Evolutionary conservation across 1,140 invertebrate species (phyloP).

Genomic region (Aphis gossypii): DNA sequence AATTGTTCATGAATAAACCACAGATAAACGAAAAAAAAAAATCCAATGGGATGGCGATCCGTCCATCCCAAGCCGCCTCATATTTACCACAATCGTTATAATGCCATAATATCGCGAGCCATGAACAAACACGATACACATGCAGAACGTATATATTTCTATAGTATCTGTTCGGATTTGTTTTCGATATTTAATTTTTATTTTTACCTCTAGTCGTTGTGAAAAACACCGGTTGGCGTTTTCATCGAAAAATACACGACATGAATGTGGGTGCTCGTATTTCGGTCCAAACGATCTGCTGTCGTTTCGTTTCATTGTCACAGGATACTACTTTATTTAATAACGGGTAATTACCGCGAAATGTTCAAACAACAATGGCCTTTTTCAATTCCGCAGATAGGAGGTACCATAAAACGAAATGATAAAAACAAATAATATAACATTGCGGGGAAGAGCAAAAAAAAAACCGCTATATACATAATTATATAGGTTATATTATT

Average conservation of each 20-base stretch:
- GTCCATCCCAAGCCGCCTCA: not conserved
- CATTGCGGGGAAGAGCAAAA: not conserved
- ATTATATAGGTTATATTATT: not conserved
- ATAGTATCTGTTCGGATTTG: not conserved
- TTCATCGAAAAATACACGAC: not conserved
- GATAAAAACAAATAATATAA: constrained; percentile 25
- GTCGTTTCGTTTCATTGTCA: constrained; percentile 16
- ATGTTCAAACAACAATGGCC: not conserved
- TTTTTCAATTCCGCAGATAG: not conserved
- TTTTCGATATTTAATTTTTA: not conserved
- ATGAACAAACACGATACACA: not conserved
- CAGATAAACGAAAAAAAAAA: not conserved
- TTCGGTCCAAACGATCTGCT: constrained; percentile 1
- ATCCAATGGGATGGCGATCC: not conserved
- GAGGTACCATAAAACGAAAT: not conserved
- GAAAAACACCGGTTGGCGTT: not conserved
- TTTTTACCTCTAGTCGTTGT: not conserved
- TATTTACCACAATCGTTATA: not conserved
- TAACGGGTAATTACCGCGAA: constrained; percentile 8
- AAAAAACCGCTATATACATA: not conserved
- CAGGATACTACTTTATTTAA: constrained; percentile 11
- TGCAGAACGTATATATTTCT: not conserved
- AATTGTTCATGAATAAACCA: not conserved
- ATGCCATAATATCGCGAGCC: not conserved
- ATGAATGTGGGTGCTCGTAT: not conserved